Evolutionary conservation across 2,113 vertebrate genomes (phyloP), one percentile per base, ranked within the genome.

Genomic region (Isurus oxyrinchus): DNA sequence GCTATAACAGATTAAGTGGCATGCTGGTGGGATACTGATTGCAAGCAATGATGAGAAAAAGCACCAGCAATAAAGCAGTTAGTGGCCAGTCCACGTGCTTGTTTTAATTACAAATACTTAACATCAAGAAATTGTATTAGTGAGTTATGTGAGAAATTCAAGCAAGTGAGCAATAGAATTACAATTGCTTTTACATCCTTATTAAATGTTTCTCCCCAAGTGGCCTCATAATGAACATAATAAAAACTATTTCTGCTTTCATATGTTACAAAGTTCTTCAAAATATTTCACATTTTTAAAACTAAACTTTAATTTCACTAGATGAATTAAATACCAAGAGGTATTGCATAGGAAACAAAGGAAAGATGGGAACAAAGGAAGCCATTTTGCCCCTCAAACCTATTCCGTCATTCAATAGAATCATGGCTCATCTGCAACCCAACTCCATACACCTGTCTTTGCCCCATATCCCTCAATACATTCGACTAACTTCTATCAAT

Each of bases 101-200:
- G 55, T 35, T 93, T 91, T 93, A 93, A 61, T 61, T 93, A 61
- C 57, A 93, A 90, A 90, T 57, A 61, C 57, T 91, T 91, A 59
- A 31, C 27, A 61, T 59, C 88, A 93, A 59, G 55, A 61, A 93
- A n/a, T 59, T 35, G 57, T 90, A 49, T 31, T 57, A 0, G 57
- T 93, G 55, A 84, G 35, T 35, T 93, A 6, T 93, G 27, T 61
- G 57, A 59, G 88, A 84, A 49, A 21, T 44, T n/a, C 25, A 59
- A 61, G 55, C 57, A 59, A 91, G 88, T 88, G 14, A 93, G 88
- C 59, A 93, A n/a, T 59, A n/a, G 11, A 61, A 40, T 59, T 93
- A n/a, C 88, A 61, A n/a, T 61, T 16, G 55, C 31, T 35, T 93
- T 59, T 35, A 61, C 57, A n/a, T 59, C 55, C 10, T 93, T 35